phyloP scores from a whole-genome alignment of 2,113 vertebrate species.

The Benitochromis conjunctus region DNA sequence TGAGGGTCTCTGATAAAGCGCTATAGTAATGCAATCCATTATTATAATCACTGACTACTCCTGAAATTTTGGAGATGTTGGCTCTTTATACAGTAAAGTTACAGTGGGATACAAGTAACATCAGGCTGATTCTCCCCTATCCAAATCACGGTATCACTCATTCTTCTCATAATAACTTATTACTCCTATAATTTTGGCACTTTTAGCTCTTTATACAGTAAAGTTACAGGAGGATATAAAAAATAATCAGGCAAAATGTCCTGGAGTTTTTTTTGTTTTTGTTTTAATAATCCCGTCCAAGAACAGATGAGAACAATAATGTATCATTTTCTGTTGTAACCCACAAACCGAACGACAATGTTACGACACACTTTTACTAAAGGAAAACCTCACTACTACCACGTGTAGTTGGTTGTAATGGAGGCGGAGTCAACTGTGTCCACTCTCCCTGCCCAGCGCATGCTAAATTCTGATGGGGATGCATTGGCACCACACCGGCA shows the following conservation, averaged over 20 bases:
- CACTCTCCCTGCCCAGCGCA: not conserved
- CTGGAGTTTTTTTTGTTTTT: not conserved
- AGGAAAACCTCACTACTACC: not conserved
- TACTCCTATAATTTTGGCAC: no score
- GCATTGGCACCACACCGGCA: not conserved
- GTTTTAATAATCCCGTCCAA: not conserved
- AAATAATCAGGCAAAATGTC: not conserved
- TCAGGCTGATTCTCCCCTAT: no score
- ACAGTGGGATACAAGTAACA: no score
- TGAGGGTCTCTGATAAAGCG: no score
- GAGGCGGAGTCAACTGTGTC: not conserved
- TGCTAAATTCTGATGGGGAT: not conserved
- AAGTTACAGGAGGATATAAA: not conserved
- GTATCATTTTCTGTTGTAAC: not conserved
- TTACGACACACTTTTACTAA: not conserved
- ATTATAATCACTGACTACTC: not conserved
- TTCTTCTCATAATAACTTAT: no score
- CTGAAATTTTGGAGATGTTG: not conserved
- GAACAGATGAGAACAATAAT: not conserved
- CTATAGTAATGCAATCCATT: no score
- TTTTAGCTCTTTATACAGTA: not conserved
- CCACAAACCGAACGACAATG: not conserved
- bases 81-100: no score
- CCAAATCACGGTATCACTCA: no score
- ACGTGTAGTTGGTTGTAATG: not conserved